phyloP scores from a whole-genome alignment of 2,113 vertebrate species.

The Colossoma macropomum region DNA sequence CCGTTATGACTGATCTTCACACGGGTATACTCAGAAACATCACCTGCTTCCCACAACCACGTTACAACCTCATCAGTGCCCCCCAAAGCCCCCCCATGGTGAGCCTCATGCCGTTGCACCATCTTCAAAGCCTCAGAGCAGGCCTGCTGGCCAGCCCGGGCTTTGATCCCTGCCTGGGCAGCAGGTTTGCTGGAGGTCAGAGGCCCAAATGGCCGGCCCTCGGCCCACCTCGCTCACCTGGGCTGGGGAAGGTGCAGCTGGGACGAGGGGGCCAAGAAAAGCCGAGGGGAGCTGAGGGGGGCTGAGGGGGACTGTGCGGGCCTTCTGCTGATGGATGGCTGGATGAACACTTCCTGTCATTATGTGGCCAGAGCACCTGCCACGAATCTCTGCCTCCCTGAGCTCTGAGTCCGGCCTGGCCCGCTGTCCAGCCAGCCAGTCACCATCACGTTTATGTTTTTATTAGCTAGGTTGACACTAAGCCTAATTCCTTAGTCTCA shows the following conservation, averaged over 20 bases:
- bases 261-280: constrained; percentile 2
- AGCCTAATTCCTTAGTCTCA: neutral
- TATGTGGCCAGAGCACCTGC: constrained; percentile 51
- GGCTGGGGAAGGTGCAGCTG: constrained; percentile 54
- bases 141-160: constrained; percentile 46
- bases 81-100: neutral
- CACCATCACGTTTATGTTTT: neutral
- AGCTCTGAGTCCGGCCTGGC: constrained; percentile 2
- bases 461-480: neutral
- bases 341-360: constrained; percentile 38
- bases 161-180: constrained; percentile 50
- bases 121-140: constrained; percentile 54
- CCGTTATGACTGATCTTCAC: neutral
- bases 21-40: constrained; percentile 6
- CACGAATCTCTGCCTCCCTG: constrained; percentile 26
- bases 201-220: constrained; percentile 45
- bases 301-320: constrained; percentile 16
- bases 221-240: constrained; percentile 50
- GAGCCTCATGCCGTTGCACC: constrained; percentile 14
- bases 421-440: neutral
- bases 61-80: constrained; percentile 20
- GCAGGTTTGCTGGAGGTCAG: constrained; percentile 48
- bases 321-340: constrained; percentile 60
- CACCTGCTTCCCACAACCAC: constrained; percentile 11
- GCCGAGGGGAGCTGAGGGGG: constrained; percentile 17